phyloP scores from a whole-genome alignment of 2,113 vertebrate species.

The Irena cyanogastra region DNA sequence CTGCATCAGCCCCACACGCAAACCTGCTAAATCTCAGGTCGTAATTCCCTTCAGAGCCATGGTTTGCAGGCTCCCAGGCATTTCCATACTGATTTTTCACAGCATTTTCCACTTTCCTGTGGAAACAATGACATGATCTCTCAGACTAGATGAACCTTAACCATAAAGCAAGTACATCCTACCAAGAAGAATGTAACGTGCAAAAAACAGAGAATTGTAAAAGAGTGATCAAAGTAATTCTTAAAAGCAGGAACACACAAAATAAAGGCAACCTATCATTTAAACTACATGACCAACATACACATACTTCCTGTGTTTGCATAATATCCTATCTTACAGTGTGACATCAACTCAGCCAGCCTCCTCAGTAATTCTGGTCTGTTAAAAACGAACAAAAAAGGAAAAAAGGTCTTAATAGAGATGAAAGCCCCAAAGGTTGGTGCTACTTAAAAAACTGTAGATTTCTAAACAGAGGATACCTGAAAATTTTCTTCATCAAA shows the following conservation, averaged over 20 bases:
- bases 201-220: neutral
- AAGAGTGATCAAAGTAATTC: neutral
- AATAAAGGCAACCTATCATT: neutral
- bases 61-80: neutral
- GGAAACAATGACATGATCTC: neutral
- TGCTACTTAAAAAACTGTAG: neutral
- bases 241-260: neutral
- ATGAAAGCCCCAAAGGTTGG: neutral
- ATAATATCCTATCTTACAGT: neutral
- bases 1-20: neutral
- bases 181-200: neutral
- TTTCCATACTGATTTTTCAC: neutral
- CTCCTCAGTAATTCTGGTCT: neutral
- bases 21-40: neutral
- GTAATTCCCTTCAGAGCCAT: neutral
- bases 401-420: neutral
- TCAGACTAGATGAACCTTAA: neutral
- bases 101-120: neutral
- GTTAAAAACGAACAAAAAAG: neutral
- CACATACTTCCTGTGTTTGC: neutral
- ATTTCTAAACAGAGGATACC: neutral
- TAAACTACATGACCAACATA: neutral
- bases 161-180: neutral
- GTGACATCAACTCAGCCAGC: neutral
- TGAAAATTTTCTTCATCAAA: neutral